Evolutionary conservation across 2,888 invertebrate genomes (phyloP).

Genomic region (Ormyrus pomaceus): DNA sequence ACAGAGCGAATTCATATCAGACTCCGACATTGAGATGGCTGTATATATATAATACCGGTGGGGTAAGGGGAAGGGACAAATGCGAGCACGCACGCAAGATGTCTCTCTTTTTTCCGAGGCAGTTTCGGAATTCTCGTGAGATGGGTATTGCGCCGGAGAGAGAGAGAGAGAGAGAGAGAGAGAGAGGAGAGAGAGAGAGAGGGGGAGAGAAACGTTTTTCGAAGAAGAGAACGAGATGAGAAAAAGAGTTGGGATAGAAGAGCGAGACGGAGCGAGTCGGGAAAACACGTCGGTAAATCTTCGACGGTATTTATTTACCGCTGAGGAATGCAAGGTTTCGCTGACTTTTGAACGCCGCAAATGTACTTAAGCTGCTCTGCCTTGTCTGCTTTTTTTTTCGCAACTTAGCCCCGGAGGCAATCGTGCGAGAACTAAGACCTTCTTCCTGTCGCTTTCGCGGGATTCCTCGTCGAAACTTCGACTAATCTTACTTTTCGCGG

Average conservation of each 20-base stretch:
- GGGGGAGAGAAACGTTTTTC: not conserved
- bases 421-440: too few relatives aligned
- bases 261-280: not conserved
- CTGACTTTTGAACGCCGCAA: too few relatives aligned
- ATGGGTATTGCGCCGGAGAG: conserved; percentile 2
- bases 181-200: not conserved
- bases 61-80: too few relatives aligned
- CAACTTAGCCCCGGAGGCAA: too few relatives aligned
- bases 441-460: too few relatives aligned
- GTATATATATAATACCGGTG: not conserved
- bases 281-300: conserved; percentile 29
- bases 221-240: too few relatives aligned
- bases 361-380: too few relatives aligned
- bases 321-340: not conserved
- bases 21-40: conserved; percentile 16
- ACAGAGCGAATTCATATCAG: conserved; percentile 12
- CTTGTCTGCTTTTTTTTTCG: too few relatives aligned
- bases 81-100: too few relatives aligned
- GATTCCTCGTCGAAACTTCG: conserved; percentile 2
- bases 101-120: not conserved
- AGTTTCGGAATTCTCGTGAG: not conserved
- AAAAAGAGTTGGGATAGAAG: not conserved
- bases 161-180: not conserved
- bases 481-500: conserved; percentile 4
- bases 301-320: conserved; percentile 4